Evolutionary conservation across 92 coral and sea anemone species (phyloP).

Genomic region (Ricordea florida): DNA sequence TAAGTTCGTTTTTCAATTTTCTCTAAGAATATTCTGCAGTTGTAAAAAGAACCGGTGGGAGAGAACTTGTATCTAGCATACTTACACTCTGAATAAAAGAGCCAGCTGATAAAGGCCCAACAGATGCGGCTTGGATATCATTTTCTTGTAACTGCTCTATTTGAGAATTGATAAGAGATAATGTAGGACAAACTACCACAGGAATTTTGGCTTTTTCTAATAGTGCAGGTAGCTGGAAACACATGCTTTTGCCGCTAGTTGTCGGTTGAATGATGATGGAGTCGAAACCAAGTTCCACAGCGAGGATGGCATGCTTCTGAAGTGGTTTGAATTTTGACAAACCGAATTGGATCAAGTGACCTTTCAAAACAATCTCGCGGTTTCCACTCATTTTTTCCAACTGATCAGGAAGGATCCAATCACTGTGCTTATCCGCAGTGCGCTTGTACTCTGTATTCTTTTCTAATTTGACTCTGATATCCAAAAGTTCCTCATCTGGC

Average conservation of each 20-base stretch:
- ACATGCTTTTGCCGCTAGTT: neutral
- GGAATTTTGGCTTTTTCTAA: neutral
- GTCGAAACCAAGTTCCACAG: neutral
- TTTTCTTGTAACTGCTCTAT: neutral
- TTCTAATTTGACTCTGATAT: too few relatives aligned
- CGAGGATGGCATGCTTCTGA: neutral
- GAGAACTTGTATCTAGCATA: too few relatives aligned
- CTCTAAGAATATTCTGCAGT: slow-evolving; percentile 44
- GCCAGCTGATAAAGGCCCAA: too few relatives aligned
- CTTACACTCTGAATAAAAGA: too few relatives aligned
- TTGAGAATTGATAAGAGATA: neutral
- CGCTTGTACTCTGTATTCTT: too few relatives aligned
- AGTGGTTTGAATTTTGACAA: neutral
- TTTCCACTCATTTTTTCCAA: too few relatives aligned
- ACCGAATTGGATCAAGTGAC: neutral
- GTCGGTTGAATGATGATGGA: neutral
- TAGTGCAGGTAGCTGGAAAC: neutral
- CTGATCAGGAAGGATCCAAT: too few relatives aligned
- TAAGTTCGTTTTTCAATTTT: neutral
- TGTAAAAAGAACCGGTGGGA: too few relatives aligned
- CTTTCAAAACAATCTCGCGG: neutral
- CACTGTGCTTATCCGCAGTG: too few relatives aligned
- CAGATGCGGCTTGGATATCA: too few relatives aligned
- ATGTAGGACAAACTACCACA: neutral
- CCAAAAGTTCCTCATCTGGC: too few relatives aligned